Conservation (phyloP, 2,888 invertebrate species). For the Scaptomyza reducta region DNA sequence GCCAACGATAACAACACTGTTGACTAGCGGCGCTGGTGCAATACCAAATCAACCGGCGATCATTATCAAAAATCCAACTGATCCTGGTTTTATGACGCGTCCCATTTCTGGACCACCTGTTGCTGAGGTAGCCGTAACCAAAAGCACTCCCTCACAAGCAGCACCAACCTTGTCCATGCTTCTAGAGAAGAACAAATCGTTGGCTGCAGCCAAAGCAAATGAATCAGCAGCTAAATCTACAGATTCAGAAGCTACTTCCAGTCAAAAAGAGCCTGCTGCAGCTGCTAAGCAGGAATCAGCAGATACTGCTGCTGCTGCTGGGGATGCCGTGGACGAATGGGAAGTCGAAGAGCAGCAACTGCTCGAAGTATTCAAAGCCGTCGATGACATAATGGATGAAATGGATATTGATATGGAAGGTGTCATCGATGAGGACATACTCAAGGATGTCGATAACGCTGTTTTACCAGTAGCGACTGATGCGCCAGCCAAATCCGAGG, state of each 20-base stretch:
- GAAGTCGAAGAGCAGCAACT: conserved; percentile 82
- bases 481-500: conserved; percentile 59
- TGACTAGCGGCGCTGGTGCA: conserved; percentile 81
- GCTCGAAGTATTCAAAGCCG: conserved; percentile 82
- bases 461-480: conserved; percentile 45
- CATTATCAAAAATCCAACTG: conserved; percentile 68
- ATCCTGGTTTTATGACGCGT: conserved; percentile 72
- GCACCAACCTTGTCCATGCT: conserved; percentile 91
- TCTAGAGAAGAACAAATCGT: conserved; percentile 86
- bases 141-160: conserved; percentile 87
- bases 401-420: conserved; percentile 5
- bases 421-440: conserved; percentile 82
- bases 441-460: conserved; percentile 80
- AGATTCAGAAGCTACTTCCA: conserved; percentile 23
- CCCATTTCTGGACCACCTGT: conserved; percentile 82
- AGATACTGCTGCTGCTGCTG: conserved; percentile 1
- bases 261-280: conserved; percentile 33
- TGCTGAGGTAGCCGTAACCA: conserved; percentile 45
- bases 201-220: conserved; percentile 15
- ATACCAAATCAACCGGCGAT: conserved; percentile 74
- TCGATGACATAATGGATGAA: conserved; percentile 81
- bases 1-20: conserved; percentile 84
- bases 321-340: conserved; percentile 58
- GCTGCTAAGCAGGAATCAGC: conserved; percentile 15
- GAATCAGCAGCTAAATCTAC: conserved; percentile 19